Evolutionary conservation across 2,113 vertebrate species (phyloP), one percentile per base, ranked within the genome.

Genomic region (Solenodon paradoxus): DNA sequence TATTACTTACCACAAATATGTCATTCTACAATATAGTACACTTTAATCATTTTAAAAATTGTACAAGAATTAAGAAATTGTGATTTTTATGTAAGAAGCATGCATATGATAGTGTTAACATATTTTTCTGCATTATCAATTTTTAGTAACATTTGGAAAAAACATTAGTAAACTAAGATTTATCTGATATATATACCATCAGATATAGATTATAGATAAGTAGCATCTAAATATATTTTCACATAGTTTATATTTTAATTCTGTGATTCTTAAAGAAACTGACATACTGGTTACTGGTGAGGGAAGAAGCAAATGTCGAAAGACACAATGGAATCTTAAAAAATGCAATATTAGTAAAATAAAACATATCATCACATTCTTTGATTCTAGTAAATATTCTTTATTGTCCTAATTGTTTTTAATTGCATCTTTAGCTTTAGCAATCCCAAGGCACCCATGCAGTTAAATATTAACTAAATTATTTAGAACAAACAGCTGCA

Each of bases 381-480:
- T 28, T 84, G 42, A 90, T 66, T 95, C 40, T 57, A 66, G 26
- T 94, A 94, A 78, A 68, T 90, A 63, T 59, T 15, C 20, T 74
- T 96, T 47, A 63, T 88, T 86, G 24, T 93, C 95, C 66, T 90
- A 45, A 84, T 59, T 94, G 26, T 49, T 91, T 95, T 77, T 71
- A 95, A 94, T 93, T 92, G 40, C 17, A 57, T 85, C 24, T 69
- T 95, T 93, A 91, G 16, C 13, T 79, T 93, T 93, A 93, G 75
- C 9, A 92, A 66, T 80, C 75, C 32, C 42, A 89, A 40, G 75
- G 45, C 35, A 92, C 11, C 17, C 47, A 8, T 77, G 71, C 7
- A 80, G 11, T 61, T 95, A 90, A 92, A 86, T 92, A 95, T 61
- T 95, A 91, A 88, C 45, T 97, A 93, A 93, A 72, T 86, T 93